Base-by-base conservation (phyloP, 2,113 vertebrate genomes). In the Lates calcarifer region DNA sequence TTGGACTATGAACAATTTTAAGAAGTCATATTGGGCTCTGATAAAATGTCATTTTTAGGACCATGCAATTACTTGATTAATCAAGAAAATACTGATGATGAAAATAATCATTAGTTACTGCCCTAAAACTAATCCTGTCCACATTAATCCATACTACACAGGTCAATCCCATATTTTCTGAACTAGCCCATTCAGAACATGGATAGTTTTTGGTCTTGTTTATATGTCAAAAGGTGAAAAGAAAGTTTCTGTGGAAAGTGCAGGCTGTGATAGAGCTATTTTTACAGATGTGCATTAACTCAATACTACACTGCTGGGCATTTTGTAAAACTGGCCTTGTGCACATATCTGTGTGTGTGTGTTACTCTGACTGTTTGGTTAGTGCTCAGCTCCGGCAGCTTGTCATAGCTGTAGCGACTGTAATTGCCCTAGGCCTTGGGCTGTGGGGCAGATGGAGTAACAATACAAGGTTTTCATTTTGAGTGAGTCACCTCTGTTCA, bases 201-300 rank as follows among this genome's bases (percentile, higher is more conserved):
- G 28, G 33, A 55, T 12, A 26, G 43, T 33, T 94, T 95, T 95
- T 94, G 92, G 95, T 95, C 95, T 93, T 93, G 93, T 92, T 43
- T 68, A 26, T 6, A 9, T 2, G 3, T 26, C 49, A 56, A 51
- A 73, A 15, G 12, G 15, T 39, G 49, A 41, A 31, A 26, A 51
- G 47, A 17, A 43, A 22, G 3, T 3, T 15, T 73, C 22, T 31
- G 10, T 74, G 53, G 64, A 64, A 72, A n/a, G n/a, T n/a, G 70
- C 57, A 79, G 74, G 57, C 65, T 79, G 77, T 66, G 43, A 56
- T 11, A 24, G 66, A 68, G 45, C 41, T 90, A 89, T 94, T 94
- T 87, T 88, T 87, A 57, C 86, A 93, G 90, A 85, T 92, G 92
- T 81, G 73, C 43, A 17, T 72, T 74, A 57, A 71, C 75, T 84